phyloP scores from a whole-genome alignment of 2,888 invertebrate species.

The Portevinia maculata region DNA sequence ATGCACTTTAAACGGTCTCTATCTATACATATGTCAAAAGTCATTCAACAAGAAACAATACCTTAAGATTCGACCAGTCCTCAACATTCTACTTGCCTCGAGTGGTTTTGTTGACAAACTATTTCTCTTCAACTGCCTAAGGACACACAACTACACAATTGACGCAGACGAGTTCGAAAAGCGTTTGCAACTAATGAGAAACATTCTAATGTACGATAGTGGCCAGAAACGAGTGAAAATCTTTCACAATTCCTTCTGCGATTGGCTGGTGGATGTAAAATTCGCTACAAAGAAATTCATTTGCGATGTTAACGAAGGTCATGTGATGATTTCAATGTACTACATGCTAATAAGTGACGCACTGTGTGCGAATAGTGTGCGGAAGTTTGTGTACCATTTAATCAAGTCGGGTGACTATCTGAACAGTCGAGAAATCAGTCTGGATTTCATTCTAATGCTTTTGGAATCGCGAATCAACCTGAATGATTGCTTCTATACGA shows the following conservation, averaged over 20 bases:
- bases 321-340: slow-evolving; percentile 93
- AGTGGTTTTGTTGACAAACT: slow-evolving; percentile 92
- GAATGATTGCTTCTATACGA: slow-evolving; percentile 82
- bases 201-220: slow-evolving; percentile 83
- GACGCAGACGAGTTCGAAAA: slow-evolving; percentile 91
- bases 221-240: slow-evolving; percentile 83
- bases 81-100: slow-evolving; percentile 94
- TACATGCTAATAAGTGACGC: slow-evolving; percentile 89
- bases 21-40: slow-evolving; percentile 96
- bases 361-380: slow-evolving; percentile 89
- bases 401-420: slow-evolving; percentile 87
- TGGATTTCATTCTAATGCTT: slow-evolving; percentile 82
- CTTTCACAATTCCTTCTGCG: slow-evolving; percentile 97
- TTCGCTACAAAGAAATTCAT: slow-evolving; percentile 97
- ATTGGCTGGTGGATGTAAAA: slow-evolving; percentile 98
- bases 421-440: slow-evolving; percentile 79
- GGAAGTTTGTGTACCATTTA: slow-evolving; percentile 88
- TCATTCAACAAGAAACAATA: slow-evolving; percentile 95
- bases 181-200: slow-evolving; percentile 89
- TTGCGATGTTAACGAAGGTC: slow-evolving; percentile 93
- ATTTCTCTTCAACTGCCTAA: slow-evolving; percentile 91
- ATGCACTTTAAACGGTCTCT: slow-evolving; percentile 96
- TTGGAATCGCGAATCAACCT: slow-evolving; percentile 82
- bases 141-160: slow-evolving; percentile 91
- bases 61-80: slow-evolving; percentile 91